A percentile compares a stretch with the other conserved stretches of the same genome.
Evolutionary conservation across 1,140 invertebrate genomes (phyloP).

Genomic region (Thaumatotibia leucotreta): DNA sequence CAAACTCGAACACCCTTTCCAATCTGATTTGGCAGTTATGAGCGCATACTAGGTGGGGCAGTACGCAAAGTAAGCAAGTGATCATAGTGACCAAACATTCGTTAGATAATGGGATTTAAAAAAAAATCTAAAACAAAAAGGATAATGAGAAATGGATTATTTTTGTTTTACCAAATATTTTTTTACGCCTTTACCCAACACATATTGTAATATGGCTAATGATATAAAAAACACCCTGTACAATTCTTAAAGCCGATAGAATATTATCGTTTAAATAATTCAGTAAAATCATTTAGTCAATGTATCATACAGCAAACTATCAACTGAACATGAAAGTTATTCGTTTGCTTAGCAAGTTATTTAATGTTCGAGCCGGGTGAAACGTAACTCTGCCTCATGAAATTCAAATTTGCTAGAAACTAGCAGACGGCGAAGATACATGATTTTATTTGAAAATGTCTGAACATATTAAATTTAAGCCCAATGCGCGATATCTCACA

Average conservation of each 20-base stretch:
- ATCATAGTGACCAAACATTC: too few relatives aligned
- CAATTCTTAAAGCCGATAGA: background rate
- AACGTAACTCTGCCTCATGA: slow-evolving; percentile 6
- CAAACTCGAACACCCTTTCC: too few relatives aligned
- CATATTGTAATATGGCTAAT: too few relatives aligned
- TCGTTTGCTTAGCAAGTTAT: slow-evolving; percentile 11
- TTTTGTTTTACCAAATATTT: too few relatives aligned
- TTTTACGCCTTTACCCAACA: too few relatives aligned
- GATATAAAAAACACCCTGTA: too few relatives aligned
- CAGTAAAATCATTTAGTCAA: background rate
- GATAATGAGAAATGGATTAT: too few relatives aligned
- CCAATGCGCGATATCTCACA: background rate
- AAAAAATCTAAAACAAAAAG: too few relatives aligned
- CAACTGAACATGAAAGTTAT: slow-evolving; percentile 9
- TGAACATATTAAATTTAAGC: slow-evolving; percentile 7
- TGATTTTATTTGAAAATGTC: slow-evolving; percentile 14
- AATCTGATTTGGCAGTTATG: too few relatives aligned
- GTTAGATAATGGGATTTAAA: too few relatives aligned
- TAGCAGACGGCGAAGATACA: slow-evolving; percentile 5
- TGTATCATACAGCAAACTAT: background rate
- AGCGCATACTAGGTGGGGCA: too few relatives aligned
- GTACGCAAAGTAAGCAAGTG: too few relatives aligned
- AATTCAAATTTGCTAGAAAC: slow-evolving; percentile 10
- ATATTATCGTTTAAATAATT: background rate
- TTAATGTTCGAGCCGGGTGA: slow-evolving; percentile 1